Conservation (phyloP, 1,140 invertebrate genomes). For the Bombus superbus region DNA sequence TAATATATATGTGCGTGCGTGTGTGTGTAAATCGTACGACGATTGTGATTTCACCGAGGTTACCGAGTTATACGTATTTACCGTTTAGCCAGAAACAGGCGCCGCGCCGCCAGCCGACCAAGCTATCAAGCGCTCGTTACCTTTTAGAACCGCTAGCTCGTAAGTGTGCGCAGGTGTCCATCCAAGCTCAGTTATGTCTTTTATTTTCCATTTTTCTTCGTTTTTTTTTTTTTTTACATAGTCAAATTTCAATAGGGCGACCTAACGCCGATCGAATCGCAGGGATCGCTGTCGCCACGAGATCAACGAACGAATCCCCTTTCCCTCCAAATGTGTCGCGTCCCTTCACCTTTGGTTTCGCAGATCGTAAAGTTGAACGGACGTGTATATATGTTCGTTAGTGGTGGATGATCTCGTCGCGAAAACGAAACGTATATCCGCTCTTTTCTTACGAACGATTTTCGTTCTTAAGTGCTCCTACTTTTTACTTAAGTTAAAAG, state of each 20-base stretch:
- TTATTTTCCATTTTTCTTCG: background rate
- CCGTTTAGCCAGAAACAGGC: constrained; percentile 54
- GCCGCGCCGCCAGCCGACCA: constrained; percentile 53
- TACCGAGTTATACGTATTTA: constrained; percentile 80
- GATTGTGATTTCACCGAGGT: constrained; percentile 82
- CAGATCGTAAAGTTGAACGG: background rate
- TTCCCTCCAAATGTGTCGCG: too few species aligned
- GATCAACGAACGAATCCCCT: background rate
- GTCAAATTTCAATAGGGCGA: constrained; percentile 8
- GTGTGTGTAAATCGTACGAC: constrained; percentile 63
- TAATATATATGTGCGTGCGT: constrained; percentile 49
- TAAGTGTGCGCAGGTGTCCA: constrained; percentile 55
- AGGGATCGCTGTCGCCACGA: background rate
- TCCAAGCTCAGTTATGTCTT: constrained; percentile 48
- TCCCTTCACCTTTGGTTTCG: background rate
- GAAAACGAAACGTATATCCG: constrained; percentile 4
- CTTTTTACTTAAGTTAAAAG: constrained; percentile 5
- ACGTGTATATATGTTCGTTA: background rate
- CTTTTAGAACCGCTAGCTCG: constrained; percentile 68
- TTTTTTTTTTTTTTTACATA: background rate
- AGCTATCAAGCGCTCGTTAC: constrained; percentile 71
- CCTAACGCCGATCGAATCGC: background rate
- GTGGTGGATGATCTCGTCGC: background rate
- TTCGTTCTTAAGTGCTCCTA: constrained; percentile 43
- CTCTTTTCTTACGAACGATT: constrained; percentile 21